Base-by-base conservation (phyloP, 2,113 vertebrate genomes). In the Zeus faber region DNA sequence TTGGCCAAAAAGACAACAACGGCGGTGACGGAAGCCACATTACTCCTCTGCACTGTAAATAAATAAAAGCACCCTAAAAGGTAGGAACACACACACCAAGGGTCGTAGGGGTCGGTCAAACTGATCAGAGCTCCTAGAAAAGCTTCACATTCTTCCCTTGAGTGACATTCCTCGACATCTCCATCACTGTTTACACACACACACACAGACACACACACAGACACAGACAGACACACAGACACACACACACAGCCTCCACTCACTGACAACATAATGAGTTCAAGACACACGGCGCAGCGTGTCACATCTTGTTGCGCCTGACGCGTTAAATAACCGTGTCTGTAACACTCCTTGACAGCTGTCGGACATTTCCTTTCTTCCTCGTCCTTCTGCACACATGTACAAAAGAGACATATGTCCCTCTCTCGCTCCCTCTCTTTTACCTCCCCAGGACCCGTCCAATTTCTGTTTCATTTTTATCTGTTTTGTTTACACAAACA, bases 121-220 rank as follows among this genome's bases (percentile, higher is more conserved):
- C 60, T 24, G 48, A 48, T 58, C 54, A 70, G 55, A 54, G 53
- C 54, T 64, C 43, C 23, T 18, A 39, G 54, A n/a, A n/a, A n/a
- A 48, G 57, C 47, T 45, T 41, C 10, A 25, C 54, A 72, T 66
- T 54, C 39, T 54, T 74, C 48, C 44, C 50, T 40, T 26, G 6
- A 27, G 49, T 60, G 65, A 59, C 47, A 60, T 54, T 60, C 52
- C 57, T 65, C 48, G 29, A 72, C 69, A 60, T 58, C 66, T 50
- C 6, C 4, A 24, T 50, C 50, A 43, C 60, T 55, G 49, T 60
- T 62, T n/a, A n/a, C n/a, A n/a, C n/a, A n/a, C n/a, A n/a, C n/a
- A n/a, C n/a, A n/a, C n/a, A n/a, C n/a, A n/a, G n/a, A n/a, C n/a
- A n/a, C n/a, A n/a, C n/a, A n/a, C n/a, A n/a, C n/a, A n/a, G n/a